A percentile compares a stretch with the other conserved stretches of the same genome.
phyloP scores from a whole-genome alignment of 2,888 invertebrate species.

The Drosophila parthenogenetica region DNA sequence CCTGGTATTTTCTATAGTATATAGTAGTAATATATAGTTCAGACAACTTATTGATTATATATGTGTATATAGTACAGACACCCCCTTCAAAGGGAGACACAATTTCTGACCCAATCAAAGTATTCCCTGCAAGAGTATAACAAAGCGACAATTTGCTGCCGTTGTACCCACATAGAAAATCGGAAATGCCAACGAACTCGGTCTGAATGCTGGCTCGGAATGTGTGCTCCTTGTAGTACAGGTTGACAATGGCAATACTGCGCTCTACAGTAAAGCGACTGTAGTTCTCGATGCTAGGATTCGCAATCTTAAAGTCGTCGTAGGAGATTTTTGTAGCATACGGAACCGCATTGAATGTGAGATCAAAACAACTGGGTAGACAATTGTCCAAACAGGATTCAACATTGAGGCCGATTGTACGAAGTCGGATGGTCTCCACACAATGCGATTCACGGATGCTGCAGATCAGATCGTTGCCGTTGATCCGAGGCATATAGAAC shows the following conservation, averaged over 20 bases:
- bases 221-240: conserved; percentile 90
- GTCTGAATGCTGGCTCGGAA: conserved; percentile 90
- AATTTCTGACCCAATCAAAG: too few relatives aligned
- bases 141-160: background rate
- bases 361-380: conserved; percentile 90
- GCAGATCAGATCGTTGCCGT: conserved; percentile 89
- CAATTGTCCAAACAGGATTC: conserved; percentile 86
- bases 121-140: background rate
- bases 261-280: conserved; percentile 76
- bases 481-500: conserved; percentile 86
- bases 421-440: conserved; percentile 65
- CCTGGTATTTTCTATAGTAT: too few relatives aligned
- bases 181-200: conserved; percentile 92
- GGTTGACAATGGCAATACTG: conserved; percentile 90
- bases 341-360: conserved; percentile 88
- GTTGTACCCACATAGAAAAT: conserved; percentile 90
- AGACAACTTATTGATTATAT: too few relatives aligned
- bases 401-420: conserved; percentile 46
- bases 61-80: too few relatives aligned
- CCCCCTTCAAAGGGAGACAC: too few relatives aligned
- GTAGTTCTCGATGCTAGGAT: conserved; percentile 50
- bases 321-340: conserved; percentile 87
- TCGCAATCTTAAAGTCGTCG: conserved; percentile 64
- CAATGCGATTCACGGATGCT: conserved; percentile 89
- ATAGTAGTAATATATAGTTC: too few relatives aligned